A percentile compares a stretch with the other conserved stretches of the same genome.
Conservation (phyloP, 2,797 vertebrate genomes). For the Lepus oiostolus region DNA sequence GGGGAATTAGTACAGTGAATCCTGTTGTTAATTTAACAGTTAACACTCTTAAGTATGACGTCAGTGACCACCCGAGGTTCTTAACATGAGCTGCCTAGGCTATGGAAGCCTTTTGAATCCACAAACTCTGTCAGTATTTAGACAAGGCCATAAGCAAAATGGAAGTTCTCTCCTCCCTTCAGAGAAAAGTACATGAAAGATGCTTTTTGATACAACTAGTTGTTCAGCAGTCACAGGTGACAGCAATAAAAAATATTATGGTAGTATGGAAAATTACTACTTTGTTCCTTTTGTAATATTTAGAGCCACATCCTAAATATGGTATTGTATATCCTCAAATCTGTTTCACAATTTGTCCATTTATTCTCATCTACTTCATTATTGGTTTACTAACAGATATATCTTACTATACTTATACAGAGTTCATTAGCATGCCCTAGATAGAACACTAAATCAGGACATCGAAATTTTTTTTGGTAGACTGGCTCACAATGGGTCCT, state of each 20-base stretch:
- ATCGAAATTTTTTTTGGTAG: constrained; percentile 58
- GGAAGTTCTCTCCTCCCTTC: no score
- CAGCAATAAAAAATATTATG: background rate
- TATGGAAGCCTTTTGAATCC: no score
- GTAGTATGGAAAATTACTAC: background rate
- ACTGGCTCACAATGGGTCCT: background rate
- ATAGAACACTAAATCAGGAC: constrained; percentile 55
- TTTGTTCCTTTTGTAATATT: background rate
- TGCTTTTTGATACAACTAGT: constrained; percentile 21
- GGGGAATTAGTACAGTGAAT: no score
- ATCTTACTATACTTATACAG: background rate
- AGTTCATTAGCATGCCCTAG: constrained; percentile 14
- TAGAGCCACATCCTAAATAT: constrained; percentile 16
- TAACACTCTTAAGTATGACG: no score
- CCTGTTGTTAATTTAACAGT: no score
- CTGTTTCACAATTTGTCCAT: constrained; percentile 34
- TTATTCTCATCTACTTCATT: background rate
- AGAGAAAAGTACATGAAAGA: background rate
- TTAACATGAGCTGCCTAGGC: no score
- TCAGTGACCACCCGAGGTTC: no score
- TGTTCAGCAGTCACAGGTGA: constrained; percentile 17
- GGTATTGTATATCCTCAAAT: background rate
- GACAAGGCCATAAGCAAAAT: no score
- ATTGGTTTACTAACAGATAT: background rate
- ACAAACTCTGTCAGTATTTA: no score